A percentile compares a stretch with the other conserved stretches of the same genome.
Conservation (phyloP, 1,140 invertebrate species). For the Araneus ventricosus region DNA sequence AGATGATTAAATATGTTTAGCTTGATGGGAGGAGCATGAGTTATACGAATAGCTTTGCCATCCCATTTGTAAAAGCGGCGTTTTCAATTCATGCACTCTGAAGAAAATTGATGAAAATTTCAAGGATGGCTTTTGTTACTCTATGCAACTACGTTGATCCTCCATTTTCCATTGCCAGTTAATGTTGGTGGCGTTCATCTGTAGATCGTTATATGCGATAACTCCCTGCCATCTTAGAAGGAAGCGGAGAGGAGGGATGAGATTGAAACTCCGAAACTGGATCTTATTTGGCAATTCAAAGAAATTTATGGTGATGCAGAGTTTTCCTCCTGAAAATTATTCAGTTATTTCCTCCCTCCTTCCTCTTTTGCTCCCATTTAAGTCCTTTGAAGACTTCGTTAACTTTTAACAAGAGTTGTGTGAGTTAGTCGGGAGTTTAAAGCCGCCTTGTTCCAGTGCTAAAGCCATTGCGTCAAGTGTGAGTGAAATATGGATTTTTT, state of each 20-base stretch:
- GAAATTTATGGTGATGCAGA: constrained; percentile 11
- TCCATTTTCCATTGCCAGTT: constrained; percentile 3
- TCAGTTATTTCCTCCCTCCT: not conserved
- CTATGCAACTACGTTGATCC: not conserved
- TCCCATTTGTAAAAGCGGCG: constrained; percentile 23
- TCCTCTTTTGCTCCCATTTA: not conserved
- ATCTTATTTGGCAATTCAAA: constrained; percentile 25
- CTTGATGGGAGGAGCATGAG: not conserved
- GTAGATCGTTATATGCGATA: constrained; percentile 14
- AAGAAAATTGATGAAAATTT: constrained; percentile 47
- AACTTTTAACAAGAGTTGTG: not conserved
- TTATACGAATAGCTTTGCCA: not conserved
- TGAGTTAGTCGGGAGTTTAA: not conserved
- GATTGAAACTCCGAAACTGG: not conserved
- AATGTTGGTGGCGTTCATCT: not conserved
- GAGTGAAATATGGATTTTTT: not conserved
- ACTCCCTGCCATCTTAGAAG: not conserved
- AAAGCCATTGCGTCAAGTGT: not conserved
- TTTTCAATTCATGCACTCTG: not conserved
- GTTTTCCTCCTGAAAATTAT: not conserved
- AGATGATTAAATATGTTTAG: constrained; percentile 52
- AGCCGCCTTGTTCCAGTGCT: not conserved
- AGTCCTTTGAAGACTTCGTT: not conserved
- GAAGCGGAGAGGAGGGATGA: not conserved
- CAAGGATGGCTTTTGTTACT: constrained; percentile 27